Evolutionary conservation across 2,888 invertebrate species (phyloP).

Genomic region (Andrena bicolor): DNA sequence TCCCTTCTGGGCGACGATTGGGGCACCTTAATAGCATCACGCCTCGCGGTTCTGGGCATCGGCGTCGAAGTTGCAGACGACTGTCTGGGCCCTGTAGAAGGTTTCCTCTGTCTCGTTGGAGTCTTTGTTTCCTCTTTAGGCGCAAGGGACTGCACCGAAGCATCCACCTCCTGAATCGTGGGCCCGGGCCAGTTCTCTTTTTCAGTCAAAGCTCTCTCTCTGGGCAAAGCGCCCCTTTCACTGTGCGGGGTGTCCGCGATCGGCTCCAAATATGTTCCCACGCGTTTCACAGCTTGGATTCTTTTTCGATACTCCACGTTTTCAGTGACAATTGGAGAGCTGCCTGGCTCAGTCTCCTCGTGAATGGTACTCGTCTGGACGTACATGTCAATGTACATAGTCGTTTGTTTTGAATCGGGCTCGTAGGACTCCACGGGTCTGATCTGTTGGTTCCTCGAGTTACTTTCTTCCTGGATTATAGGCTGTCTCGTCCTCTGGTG

Average conservation of each 20-base stretch:
- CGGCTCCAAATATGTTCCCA: background rate
- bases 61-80: no score
- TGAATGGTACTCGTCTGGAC: slow-evolving; percentile 17
- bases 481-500: background rate
- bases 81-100: no score
- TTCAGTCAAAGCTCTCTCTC: no score
- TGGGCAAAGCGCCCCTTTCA: no score
- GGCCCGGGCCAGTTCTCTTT: no score
- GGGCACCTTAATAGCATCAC: background rate
- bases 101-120: background rate
- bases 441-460: background rate
- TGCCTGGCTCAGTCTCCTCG: background rate
- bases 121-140: background rate
- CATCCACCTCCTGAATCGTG: no score
- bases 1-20: background rate
- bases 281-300: background rate
- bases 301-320: background rate
- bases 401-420: background rate
- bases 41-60: background rate
- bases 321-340: background rate
- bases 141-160: no score
- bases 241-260: background rate
- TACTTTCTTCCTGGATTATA: background rate
- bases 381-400: slow-evolving; percentile 17
- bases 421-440: background rate